These are phyloP conservation scores for Sebastes jordani DNA, from an alignment of 2,797 vertebrate genomes.

Conservation along the genomic window DNA sequence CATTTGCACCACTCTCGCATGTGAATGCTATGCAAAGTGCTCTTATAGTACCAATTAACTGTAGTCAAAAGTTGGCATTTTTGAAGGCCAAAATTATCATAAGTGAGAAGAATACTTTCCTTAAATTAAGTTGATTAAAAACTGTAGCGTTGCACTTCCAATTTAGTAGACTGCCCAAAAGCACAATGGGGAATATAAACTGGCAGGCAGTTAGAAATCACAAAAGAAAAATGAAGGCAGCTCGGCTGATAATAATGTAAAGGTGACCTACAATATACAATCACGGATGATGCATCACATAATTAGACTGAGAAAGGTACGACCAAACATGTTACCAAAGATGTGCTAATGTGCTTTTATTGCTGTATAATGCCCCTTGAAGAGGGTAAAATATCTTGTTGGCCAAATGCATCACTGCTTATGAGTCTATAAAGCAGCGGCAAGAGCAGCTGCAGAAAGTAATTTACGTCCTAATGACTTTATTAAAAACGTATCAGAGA, in stretches of 20 bases:
- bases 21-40: background rate
- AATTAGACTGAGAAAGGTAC: slow-evolving; percentile 45
- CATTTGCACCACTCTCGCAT: background rate
- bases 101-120: slow-evolving; percentile 3
- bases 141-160: background rate
- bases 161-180: slow-evolving; percentile 18
- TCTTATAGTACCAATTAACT: background rate
- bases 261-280: slow-evolving; percentile 60
- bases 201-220: slow-evolving; percentile 8
- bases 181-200: slow-evolving; percentile 11
- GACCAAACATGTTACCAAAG: slow-evolving; percentile 54
- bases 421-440: slow-evolving; percentile 75
- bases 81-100: slow-evolving; percentile 37
- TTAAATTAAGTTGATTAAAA: slow-evolving; percentile 34
- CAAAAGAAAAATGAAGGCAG: slow-evolving; percentile 24
- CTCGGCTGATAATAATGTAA: slow-evolving; percentile 31
- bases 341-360: slow-evolving; percentile 58
- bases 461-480: slow-evolving; percentile 75
- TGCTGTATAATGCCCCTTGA: slow-evolving; percentile 54
- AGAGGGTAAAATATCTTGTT: slow-evolving; percentile 67
- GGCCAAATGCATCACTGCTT: slow-evolving; percentile 72
- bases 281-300: slow-evolving; percentile 45
- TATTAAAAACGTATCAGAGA: slow-evolving; percentile 78
- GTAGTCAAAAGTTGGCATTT: slow-evolving; percentile 19
- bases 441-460: slow-evolving; percentile 75